phyloP scores from a whole-genome alignment of 1,140 invertebrate species.

The Psix sp. region DNA sequence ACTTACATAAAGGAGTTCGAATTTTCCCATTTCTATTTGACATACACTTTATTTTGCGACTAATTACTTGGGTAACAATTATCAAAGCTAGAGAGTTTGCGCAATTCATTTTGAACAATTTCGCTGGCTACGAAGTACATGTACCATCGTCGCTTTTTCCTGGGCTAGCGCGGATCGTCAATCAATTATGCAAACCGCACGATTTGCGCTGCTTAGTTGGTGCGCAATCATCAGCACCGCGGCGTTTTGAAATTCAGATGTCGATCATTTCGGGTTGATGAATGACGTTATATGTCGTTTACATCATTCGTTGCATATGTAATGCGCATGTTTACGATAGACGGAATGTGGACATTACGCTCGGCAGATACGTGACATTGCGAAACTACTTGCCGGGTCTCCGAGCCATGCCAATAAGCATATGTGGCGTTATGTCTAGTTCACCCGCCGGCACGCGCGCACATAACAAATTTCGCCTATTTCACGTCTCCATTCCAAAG shows the following conservation, averaged over 20 bases:
- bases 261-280: slow-evolving; percentile 43
- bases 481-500: slow-evolving; percentile 55
- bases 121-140: too few relatives aligned
- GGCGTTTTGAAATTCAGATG: slow-evolving; percentile 36
- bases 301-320: slow-evolving; percentile 57
- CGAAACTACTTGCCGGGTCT: slow-evolving; percentile 46
- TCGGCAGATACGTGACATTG: slow-evolving; percentile 60
- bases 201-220: slow-evolving; percentile 7
- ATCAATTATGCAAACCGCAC: slow-evolving; percentile 17
- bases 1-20: slow-evolving; percentile 24
- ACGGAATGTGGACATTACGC: slow-evolving; percentile 58
- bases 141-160: too few relatives aligned
- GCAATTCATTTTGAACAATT: slow-evolving; percentile 17
- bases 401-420: slow-evolving; percentile 53
- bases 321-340: slow-evolving; percentile 55
- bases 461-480: slow-evolving; percentile 60
- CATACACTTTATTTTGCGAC: slow-evolving; percentile 25
- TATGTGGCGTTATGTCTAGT: slow-evolving; percentile 45
- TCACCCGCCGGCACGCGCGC: slow-evolving; percentile 46
- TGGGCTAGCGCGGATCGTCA: too few relatives aligned
- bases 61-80: slow-evolving; percentile 18
- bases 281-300: slow-evolving; percentile 50
- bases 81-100: slow-evolving; percentile 14
- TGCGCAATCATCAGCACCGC: slow-evolving; percentile 2
- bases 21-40: slow-evolving; percentile 27